phyloP scores from a whole-genome alignment of 2,888 invertebrate species.

The Plebejus anna region DNA sequence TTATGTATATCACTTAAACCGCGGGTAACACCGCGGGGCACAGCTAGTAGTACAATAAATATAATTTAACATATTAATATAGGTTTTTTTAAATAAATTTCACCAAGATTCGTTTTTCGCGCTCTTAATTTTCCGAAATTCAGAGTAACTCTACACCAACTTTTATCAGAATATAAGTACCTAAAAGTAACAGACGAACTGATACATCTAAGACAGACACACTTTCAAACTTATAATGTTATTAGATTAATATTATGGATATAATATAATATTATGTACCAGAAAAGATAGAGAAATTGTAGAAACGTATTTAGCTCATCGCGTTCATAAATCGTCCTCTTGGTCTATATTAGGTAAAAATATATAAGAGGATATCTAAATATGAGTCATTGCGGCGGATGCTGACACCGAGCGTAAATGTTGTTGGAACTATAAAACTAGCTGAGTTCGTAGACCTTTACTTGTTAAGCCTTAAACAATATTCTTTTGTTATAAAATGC shows the following conservation, averaged over 20 bases:
- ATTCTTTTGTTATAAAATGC: background rate
- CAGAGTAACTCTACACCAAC: no score
- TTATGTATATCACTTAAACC: no score
- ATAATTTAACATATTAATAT: no score
- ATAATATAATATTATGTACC: background rate
- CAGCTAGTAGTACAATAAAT: no score
- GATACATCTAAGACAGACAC: background rate
- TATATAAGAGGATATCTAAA: conserved; percentile 37
- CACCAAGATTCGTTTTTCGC: no score
- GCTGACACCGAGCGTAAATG: conserved; percentile 38
- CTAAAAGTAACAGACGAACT: background rate
- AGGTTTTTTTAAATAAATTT: no score
- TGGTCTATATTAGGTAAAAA: conserved; percentile 35
- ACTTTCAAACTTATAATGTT: background rate
- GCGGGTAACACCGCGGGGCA: no score
- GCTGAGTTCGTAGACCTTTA: conserved; percentile 42
- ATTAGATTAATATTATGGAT: background rate
- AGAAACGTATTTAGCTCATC: conserved; percentile 7
- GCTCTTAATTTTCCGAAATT: no score
- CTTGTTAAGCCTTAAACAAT: conserved; percentile 23
- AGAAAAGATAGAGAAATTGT: background rate
- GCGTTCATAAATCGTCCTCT: conserved; percentile 11
- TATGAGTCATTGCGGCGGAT: conserved; percentile 42
- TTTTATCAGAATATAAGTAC: background rate
- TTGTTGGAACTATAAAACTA: conserved; percentile 37